A percentile compares a stretch with the other conserved stretches of the same genome.
Evolutionary conservation across 2,797 vertebrate species (phyloP).

Genomic region (Rachycentron canadum): DNA sequence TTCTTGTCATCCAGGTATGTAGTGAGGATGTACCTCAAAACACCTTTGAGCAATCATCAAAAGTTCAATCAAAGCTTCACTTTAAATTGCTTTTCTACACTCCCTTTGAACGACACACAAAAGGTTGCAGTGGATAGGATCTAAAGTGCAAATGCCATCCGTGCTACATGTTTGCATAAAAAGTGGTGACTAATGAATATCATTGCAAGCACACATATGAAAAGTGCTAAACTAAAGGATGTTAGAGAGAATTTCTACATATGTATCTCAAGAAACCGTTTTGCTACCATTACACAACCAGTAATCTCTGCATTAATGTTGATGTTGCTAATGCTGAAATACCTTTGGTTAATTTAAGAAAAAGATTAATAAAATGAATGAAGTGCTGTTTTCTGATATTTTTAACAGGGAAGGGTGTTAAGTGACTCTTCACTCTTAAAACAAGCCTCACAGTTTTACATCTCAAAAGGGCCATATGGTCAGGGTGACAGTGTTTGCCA

Average conservation of each 20-base stretch:
- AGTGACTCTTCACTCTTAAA: slow-evolving; percentile 30
- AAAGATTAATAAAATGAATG: slow-evolving; percentile 17
- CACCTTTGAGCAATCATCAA: slow-evolving; percentile 64
- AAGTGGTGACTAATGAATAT: slow-evolving; percentile 40
- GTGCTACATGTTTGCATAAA: slow-evolving; percentile 27
- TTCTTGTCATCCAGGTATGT: slow-evolving; percentile 59
- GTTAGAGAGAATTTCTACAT: slow-evolving; percentile 8
- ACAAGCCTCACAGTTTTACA: slow-evolving; percentile 4
- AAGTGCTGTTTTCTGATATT: slow-evolving; percentile 18
- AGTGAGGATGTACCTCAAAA: slow-evolving; percentile 55
- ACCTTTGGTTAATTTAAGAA: no score
- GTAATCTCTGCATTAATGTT: slow-evolving; percentile 6
- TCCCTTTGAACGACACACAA: slow-evolving; percentile 52
- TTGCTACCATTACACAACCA: not conserved
- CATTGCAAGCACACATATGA: not conserved
- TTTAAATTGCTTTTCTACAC: slow-evolving; percentile 54
- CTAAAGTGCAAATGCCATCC: slow-evolving; percentile 36
- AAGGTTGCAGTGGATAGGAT: slow-evolving; percentile 27
- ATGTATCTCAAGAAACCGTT: slow-evolving; percentile 6
- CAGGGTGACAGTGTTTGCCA: slow-evolving; percentile 8
- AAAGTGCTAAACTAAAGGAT: slow-evolving; percentile 17
- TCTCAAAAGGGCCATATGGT: slow-evolving; percentile 23
- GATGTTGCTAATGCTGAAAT: slow-evolving; percentile 20
- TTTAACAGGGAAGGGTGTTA: slow-evolving; percentile 22
- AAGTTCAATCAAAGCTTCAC: slow-evolving; percentile 59